Percentiles rank a stretch among this genome's conserved stretches.
These are phyloP conservation scores for Scaptomyza flava DNA, from an alignment of 2,888 invertebrate species.

Conservation along the genomic window DNA sequence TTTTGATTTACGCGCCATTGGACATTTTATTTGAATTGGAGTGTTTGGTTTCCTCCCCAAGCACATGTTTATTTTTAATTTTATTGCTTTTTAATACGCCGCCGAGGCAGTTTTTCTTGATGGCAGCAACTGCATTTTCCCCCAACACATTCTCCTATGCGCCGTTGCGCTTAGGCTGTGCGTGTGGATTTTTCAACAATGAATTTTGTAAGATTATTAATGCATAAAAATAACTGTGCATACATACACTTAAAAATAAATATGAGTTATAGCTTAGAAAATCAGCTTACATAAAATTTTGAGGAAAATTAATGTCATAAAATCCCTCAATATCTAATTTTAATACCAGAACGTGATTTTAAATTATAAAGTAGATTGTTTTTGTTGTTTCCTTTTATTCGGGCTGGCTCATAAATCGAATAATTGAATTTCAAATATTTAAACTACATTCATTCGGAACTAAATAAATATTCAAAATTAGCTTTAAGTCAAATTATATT, in stretches of 20 bases:
- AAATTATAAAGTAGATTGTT: too few relatives aligned
- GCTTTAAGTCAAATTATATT: too few relatives aligned
- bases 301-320: background rate
- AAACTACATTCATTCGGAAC: too few relatives aligned
- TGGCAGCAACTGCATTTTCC: slow-evolving; percentile 51
- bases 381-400: too few relatives aligned
- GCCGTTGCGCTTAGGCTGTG: slow-evolving; percentile 40
- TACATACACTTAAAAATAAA: slow-evolving; percentile 1
- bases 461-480: too few relatives aligned
- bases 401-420: too few relatives aligned
- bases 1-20: slow-evolving; percentile 80
- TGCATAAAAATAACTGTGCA: slow-evolving; percentile 26
- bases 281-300: background rate
- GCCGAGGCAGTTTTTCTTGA: slow-evolving; percentile 65
- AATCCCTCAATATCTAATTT: background rate
- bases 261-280: background rate
- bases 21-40: slow-evolving; percentile 70
- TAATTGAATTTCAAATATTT: too few relatives aligned
- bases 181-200: slow-evolving; percentile 69
- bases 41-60: slow-evolving; percentile 55
- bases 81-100: slow-evolving; percentile 82
- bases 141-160: background rate
- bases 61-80: slow-evolving; percentile 77
- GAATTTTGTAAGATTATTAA: slow-evolving; percentile 74
- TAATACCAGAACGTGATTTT: background rate